Percentiles rank a stretch among this genome's conserved stretches.
Conservation (phyloP, 1,140 invertebrate species). For the Ptiloglossa arizonensis region DNA sequence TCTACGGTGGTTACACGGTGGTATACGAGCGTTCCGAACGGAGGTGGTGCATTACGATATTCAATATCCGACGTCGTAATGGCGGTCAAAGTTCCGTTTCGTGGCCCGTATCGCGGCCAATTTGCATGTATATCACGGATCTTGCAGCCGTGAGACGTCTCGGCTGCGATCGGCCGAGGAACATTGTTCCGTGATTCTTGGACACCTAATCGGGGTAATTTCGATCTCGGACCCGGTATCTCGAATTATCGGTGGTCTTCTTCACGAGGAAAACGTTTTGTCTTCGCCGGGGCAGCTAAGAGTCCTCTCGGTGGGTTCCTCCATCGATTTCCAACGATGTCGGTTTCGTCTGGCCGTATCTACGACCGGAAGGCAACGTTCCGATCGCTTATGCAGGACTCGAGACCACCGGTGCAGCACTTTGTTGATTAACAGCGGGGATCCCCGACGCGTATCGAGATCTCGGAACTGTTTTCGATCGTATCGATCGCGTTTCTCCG, state of each 20-base stretch:
- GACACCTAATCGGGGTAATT: conserved; percentile 25
- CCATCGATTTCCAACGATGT: conserved; percentile 3
- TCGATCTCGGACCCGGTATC: conserved; percentile 6
- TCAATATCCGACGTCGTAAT: conserved; percentile 66
- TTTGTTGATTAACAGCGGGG: conserved; percentile 6
- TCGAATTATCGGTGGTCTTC: conserved; percentile 26
- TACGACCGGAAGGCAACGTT: not conserved
- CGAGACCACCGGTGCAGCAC: not conserved
- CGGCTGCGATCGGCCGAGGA: conserved; percentile 8
- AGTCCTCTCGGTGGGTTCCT: not conserved
- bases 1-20: conserved; percentile 13
- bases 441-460: not conserved
- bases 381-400: not conserved
- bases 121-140: conserved; percentile 69
- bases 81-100: conserved; percentile 66
- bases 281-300: too few species aligned
- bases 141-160: conserved; percentile 54
- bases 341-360: not conserved
- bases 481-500: too few species aligned
- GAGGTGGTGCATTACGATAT: conserved; percentile 64
- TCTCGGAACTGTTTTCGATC: too few species aligned
- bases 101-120: conserved; percentile 48
- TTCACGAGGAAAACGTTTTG: too few species aligned
- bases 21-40: conserved; percentile 41
- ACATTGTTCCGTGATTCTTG: conserved; percentile 39